Base-by-base conservation (phyloP, 1,140 invertebrate genomes). In the Trichonephila clavata region DNA sequence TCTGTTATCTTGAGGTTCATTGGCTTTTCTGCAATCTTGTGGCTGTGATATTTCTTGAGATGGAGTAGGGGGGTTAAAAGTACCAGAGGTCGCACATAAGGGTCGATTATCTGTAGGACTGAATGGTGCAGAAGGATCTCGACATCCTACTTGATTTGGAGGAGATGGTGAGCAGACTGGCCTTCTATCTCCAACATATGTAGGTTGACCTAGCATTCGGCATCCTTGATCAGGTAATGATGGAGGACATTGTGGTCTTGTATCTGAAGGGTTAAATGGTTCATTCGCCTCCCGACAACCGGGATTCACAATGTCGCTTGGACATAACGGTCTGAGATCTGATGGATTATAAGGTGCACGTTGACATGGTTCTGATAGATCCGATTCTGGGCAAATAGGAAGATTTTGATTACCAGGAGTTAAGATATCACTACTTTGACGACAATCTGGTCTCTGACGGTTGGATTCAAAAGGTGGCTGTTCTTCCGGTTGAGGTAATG, bases 131-230 rank as follows among this genome's bases (percentile, higher is more conserved):
- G 86, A 65, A 65, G 87, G 86, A 89, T 94, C 86, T 39, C 61
- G 61, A 60, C 93, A 94, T 21, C 59, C 32, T 18, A 39, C 27
- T 50, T 61, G 71, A 59, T 8, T 61, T 27, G 93, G 59, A n/a
- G 68, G 57, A 27, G 92, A 50, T 20, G 93, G 60, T 27, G 93
- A 68, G 43, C 93, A 94, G 16, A 94, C 3, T 16, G 93, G 93
- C 68, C 93, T 27, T 50, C 60, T 77, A 68, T 94, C 93, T 27
- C 93, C 93, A 65, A n/a, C 39, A 84, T 94, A 94, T 20, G 93
- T 81, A 60, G 71, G 93, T 80, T 94, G 20, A n/a, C 87, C 87
- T 18, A n/a, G 63, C 27, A 24, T 16, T 94, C 93, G 63, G 32
- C 93, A 94, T 14, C 86, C 80, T 71, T 89, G 86, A 8, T 60